A percentile compares a stretch with the other conserved stretches of the same genome.
Conservation (phyloP, 1,140 invertebrate genomes). For the Eueides isabella region DNA sequence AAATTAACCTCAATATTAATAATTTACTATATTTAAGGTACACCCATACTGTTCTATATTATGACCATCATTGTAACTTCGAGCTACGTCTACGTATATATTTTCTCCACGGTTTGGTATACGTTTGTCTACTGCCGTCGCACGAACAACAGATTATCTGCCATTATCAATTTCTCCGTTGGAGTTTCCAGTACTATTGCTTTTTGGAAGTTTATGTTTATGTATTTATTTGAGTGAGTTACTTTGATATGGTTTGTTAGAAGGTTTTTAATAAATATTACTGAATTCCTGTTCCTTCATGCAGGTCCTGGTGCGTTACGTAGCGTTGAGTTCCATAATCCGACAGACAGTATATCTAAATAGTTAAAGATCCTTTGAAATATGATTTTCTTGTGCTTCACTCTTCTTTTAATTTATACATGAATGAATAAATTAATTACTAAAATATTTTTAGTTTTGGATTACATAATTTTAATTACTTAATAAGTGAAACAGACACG, state of each 20-base stretch:
- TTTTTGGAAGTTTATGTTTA: constrained; percentile 21
- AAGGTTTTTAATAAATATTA: too few relatives aligned
- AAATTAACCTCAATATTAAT: background rate
- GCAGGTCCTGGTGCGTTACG: too few relatives aligned
- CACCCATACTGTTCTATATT: background rate
- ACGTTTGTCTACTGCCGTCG: background rate
- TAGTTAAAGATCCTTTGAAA: too few relatives aligned
- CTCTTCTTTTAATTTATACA: too few relatives aligned
- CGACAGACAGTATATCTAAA: too few relatives aligned
- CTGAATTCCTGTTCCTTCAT: too few relatives aligned
- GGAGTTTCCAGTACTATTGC: background rate
- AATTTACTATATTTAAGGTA: background rate
- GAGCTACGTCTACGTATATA: constrained; percentile 21
- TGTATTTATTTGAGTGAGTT: constrained; percentile 13
- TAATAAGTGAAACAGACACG: too few relatives aligned
- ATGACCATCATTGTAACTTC: background rate
- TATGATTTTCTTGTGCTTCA: too few relatives aligned
- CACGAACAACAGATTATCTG: background rate
- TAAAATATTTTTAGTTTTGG: too few relatives aligned
- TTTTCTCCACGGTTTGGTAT: constrained; percentile 19
- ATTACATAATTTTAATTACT: too few relatives aligned
- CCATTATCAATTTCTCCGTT: constrained; percentile 11
- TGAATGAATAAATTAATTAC: too few relatives aligned
- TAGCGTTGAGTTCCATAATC: too few relatives aligned
- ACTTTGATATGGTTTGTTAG: background rate